A percentile compares a stretch with the other conserved stretches of the same genome.
phyloP scores from a whole-genome alignment of 1,140 invertebrate genomes.

The Drosophila hydei region DNA sequence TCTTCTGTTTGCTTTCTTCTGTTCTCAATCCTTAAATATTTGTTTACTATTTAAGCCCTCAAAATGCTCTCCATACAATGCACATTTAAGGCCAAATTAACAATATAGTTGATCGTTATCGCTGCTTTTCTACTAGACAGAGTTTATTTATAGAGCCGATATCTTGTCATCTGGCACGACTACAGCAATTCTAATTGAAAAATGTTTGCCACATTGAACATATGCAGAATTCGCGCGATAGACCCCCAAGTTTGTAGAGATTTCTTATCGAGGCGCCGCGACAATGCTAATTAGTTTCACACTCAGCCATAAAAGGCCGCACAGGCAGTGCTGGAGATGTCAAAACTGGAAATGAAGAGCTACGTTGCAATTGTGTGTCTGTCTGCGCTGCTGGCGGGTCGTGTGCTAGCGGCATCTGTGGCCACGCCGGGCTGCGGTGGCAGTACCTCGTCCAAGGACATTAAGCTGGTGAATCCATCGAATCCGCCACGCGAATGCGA shows the following conservation, averaged over 20 bases:
- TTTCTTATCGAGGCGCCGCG: slow-evolving; percentile 42
- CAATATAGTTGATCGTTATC: no score
- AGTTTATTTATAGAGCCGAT: slow-evolving; percentile 25
- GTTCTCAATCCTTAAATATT: no score
- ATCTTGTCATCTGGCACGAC: slow-evolving; percentile 6
- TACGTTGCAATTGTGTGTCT: slow-evolving; percentile 33
- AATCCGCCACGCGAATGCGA: slow-evolving; percentile 62
- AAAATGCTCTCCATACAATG: no score
- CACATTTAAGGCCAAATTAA: no score
- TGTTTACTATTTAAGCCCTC: no score
- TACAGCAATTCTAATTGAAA: slow-evolving; percentile 30
- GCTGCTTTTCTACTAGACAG: background rate
- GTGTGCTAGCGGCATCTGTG: slow-evolving; percentile 51
- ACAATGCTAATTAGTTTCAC: slow-evolving; percentile 44
- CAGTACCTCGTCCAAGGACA: slow-evolving; percentile 63
- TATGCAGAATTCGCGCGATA: slow-evolving; percentile 15
- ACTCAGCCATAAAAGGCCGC: slow-evolving; percentile 47
- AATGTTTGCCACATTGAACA: slow-evolving; percentile 1
- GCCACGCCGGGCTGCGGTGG: slow-evolving; percentile 64
- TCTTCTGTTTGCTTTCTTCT: no score
- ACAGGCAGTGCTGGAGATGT: background rate
- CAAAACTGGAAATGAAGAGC: slow-evolving; percentile 46
- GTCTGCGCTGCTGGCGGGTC: slow-evolving; percentile 5
- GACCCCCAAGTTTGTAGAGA: slow-evolving; percentile 43
- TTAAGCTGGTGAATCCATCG: slow-evolving; percentile 59